These are phyloP conservation scores for Camponotus floridanus DNA, from an alignment of 1,140 invertebrate genomes.

Conservation along the genomic window DNA sequence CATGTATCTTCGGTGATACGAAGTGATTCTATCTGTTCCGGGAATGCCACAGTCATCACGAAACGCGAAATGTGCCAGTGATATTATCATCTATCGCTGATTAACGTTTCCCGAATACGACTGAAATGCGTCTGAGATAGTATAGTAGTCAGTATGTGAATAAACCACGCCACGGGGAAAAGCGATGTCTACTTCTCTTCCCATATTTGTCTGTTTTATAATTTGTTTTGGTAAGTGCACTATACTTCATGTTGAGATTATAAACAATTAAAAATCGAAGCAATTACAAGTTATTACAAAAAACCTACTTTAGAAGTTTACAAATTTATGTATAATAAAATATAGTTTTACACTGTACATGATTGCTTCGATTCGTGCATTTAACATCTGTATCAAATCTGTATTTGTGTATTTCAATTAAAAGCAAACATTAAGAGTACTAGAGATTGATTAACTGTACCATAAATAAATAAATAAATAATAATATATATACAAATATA, in stretches of 20 bases:
- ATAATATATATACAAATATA: not conserved
- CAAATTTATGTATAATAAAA: not conserved
- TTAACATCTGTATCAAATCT: slow-evolving; percentile 5
- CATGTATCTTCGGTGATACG: slow-evolving; percentile 10
- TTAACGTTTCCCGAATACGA: slow-evolving; percentile 41
- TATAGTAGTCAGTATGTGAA: slow-evolving; percentile 76
- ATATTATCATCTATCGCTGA: not conserved
- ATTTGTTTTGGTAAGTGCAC: slow-evolving; percentile 83
- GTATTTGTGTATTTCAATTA: not conserved
- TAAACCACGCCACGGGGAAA: slow-evolving; percentile 72
- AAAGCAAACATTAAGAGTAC: not conserved
- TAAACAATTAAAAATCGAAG: not conserved
- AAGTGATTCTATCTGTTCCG: slow-evolving; percentile 5
- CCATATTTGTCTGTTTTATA: slow-evolving; percentile 80
- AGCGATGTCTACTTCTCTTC: slow-evolving; percentile 83
- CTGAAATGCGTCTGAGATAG: slow-evolving; percentile 73
- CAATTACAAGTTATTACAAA: not conserved
- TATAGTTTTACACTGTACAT: too few species aligned
- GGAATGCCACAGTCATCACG: slow-evolving; percentile 47
- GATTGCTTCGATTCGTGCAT: not conserved
- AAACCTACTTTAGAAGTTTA: not conserved
- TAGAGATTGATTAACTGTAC: not conserved
- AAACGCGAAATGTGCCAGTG: not conserved
- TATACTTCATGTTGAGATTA: too few species aligned
- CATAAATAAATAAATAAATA: too few species aligned